Percentiles rank a stretch among this genome's conserved stretches.
These are phyloP conservation scores for Polydrusus pterygomalis DNA, from an alignment of 2,888 invertebrate species.

Conservation along the genomic window DNA sequence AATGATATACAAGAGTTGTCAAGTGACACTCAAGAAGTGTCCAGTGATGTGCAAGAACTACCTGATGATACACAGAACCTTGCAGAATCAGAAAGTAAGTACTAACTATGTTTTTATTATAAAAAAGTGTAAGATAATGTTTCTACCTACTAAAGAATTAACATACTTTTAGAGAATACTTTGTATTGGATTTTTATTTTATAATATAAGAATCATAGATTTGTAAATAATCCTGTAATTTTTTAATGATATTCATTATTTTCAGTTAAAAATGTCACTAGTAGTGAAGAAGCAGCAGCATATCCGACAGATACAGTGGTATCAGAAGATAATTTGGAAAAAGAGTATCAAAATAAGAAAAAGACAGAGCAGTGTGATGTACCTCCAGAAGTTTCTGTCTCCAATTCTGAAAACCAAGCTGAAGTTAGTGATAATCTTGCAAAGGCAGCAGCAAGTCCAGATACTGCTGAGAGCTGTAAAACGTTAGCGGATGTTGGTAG, in stretches of 20 bases:
- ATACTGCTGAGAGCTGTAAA: background rate
- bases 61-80: constrained; percentile 15
- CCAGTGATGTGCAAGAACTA: constrained; percentile 21
- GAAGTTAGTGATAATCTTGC: background rate
- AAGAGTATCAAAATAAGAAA: constrained; percentile 9
- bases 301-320: background rate
- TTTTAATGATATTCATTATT: background rate
- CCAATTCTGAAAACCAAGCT: constrained; percentile 9
- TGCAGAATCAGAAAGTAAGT: background rate
- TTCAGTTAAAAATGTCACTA: background rate
- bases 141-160: too few relatives aligned
- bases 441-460: background rate
- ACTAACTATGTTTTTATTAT: background rate
- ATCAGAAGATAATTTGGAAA: constrained; percentile 1
- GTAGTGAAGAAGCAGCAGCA: background rate
- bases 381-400: background rate
- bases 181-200: background rate
- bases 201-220: background rate
- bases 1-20: constrained; percentile 18
- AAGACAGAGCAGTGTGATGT: constrained; percentile 2
- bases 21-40: constrained; percentile 31
- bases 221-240: too few relatives aligned
- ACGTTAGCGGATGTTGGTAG: too few relatives aligned
- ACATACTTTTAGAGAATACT: background rate
- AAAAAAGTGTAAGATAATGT: too few relatives aligned